These are phyloP conservation scores for Pyrrhia umbra DNA, from an alignment of 2,888 invertebrate genomes.

Conservation along the genomic window DNA sequence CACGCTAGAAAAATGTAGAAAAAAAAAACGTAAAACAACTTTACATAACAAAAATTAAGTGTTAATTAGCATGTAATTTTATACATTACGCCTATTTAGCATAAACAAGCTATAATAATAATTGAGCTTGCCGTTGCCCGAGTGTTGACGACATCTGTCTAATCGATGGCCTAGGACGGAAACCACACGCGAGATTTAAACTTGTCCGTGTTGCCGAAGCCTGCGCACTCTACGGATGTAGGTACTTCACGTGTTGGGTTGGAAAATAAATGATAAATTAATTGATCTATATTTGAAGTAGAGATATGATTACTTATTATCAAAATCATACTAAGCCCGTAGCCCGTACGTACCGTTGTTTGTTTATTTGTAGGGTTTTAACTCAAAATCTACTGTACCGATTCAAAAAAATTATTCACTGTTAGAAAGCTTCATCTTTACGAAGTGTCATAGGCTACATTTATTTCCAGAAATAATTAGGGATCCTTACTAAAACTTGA, in stretches of 20 bases:
- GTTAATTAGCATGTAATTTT: slow-evolving; percentile 31
- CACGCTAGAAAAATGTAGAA: neutral
- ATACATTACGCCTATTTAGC: slow-evolving; percentile 17
- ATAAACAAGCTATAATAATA: slow-evolving; percentile 18
- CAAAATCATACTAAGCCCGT: neutral
- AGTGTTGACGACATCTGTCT: slow-evolving; percentile 70
- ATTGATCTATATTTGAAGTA: neutral
- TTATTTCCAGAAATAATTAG: no score
- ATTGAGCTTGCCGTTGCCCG: neutral
- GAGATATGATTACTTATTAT: neutral
- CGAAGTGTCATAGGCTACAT: no score
- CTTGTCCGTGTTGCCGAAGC: slow-evolving; percentile 71
- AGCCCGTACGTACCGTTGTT: no score
- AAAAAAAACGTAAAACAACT: neutral
- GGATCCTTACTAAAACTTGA: no score
- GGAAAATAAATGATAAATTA: slow-evolving; percentile 18
- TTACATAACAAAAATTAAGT: neutral
- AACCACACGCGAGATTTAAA: slow-evolving; percentile 79
- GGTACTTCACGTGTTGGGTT: slow-evolving; percentile 27
- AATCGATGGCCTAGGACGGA: slow-evolving; percentile 70
- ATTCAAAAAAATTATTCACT: no score
- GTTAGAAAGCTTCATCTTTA: no score
- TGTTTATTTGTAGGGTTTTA: no score
- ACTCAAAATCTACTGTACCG: no score
- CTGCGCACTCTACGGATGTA: slow-evolving; percentile 42